Conservation (phyloP, 2,113 vertebrate genomes). For the Okapia johnstoni region DNA sequence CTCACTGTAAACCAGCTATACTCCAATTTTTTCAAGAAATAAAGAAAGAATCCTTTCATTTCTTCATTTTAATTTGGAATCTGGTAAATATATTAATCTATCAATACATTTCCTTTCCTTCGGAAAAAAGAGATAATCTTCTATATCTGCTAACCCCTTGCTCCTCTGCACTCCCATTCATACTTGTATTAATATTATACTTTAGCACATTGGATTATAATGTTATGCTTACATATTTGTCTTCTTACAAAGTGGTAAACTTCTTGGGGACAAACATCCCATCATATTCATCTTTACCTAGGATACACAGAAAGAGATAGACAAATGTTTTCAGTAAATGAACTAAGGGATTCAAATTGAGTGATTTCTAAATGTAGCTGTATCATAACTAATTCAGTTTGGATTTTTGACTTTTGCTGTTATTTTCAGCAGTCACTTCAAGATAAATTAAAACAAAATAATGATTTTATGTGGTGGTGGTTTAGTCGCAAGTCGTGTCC, state of each 20-base stretch:
- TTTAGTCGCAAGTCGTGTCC: not conserved
- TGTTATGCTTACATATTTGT: not conserved
- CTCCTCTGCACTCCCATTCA: not conserved
- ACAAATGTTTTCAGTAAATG: not conserved
- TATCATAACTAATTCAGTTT: not conserved
- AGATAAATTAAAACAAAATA: constrained; percentile 34
- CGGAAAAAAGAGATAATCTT: not conserved
- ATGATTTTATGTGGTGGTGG: not conserved
- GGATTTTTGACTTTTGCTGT: not conserved
- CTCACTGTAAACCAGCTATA: not conserved
- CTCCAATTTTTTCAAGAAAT: not conserved
- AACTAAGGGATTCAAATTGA: not conserved
- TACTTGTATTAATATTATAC: not conserved
- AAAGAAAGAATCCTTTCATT: not conserved
- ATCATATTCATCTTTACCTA: not conserved
- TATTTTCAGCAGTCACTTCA: constrained; percentile 24
- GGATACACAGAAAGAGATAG: not conserved
- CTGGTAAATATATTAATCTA: not conserved
- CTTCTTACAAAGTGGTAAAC: not conserved
- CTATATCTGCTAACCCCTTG: not conserved
- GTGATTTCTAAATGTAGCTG: not conserved
- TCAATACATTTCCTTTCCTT: not conserved
- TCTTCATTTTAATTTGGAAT: constrained; percentile 14
- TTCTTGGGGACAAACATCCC: not conserved
- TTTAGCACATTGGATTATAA: not conserved